A percentile compares a stretch with the other conserved stretches of the same genome.
These are phyloP conservation scores for Listrodromus nycthemerus DNA, from an alignment of 2,888 invertebrate species.

Conservation along the genomic window DNA sequence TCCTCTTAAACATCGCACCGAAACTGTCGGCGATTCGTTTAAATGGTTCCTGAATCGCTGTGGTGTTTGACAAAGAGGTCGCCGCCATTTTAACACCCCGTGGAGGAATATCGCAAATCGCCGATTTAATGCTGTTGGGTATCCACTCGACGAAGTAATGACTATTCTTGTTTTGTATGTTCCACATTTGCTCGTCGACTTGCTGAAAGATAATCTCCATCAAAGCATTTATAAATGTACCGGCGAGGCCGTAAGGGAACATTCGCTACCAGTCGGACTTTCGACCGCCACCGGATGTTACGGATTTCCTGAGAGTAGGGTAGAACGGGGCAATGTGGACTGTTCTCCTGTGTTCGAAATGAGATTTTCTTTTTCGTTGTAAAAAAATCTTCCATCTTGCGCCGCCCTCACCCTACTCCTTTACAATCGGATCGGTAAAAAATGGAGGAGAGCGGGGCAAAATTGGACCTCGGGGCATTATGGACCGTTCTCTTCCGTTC, in stretches of 20 bases:
- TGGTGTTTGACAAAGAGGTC: conserved; percentile 94
- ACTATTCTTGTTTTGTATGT: conserved; percentile 87
- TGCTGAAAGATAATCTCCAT: conserved; percentile 57
- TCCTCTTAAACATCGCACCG: conserved; percentile 96
- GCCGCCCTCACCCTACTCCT: too few relatives aligned
- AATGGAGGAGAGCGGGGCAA: too few relatives aligned
- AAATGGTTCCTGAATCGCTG: conserved; percentile 94
- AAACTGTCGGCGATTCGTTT: conserved; percentile 93
- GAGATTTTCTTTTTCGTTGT: background rate
- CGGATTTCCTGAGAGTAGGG: background rate
- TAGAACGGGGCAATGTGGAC: too few relatives aligned
- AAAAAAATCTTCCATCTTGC: too few relatives aligned
- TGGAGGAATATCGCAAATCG: conserved; percentile 92
- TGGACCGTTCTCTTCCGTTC: too few relatives aligned
- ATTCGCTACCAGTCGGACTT: background rate
- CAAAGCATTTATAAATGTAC: background rate
- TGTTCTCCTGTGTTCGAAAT: background rate
- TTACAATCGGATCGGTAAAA: background rate
- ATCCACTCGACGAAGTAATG: conserved; percentile 90
- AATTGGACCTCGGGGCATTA: too few relatives aligned
- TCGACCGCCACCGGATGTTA: background rate
- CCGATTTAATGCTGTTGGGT: conserved; percentile 91
- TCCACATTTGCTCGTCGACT: conserved; percentile 90
- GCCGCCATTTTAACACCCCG: conserved; percentile 93
- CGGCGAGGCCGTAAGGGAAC: background rate